Evolutionary conservation across 2,113 vertebrate genomes (phyloP).

Genomic region (Stegastes partitus): DNA sequence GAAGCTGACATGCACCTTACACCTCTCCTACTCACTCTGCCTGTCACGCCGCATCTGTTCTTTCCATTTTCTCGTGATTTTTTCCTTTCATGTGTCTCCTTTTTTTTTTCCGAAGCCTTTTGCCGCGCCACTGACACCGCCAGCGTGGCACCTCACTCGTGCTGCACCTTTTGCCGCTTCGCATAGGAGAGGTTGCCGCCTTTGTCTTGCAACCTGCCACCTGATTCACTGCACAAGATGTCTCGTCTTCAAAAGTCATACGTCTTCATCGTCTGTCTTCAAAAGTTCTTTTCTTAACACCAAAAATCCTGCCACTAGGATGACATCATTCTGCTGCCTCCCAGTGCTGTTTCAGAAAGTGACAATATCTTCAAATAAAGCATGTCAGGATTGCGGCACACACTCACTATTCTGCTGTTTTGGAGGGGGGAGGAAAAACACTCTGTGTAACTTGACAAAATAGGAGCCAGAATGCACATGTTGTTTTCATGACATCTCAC

Average conservation of each 20-base stretch:
- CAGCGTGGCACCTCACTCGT: constrained; percentile 27
- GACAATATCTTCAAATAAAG: constrained; percentile 9
- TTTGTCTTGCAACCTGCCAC: constrained; percentile 46
- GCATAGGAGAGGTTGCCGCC: constrained; percentile 35
- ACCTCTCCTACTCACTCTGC: constrained; percentile 37
- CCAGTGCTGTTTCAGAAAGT: constrained; percentile 11
- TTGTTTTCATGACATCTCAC: constrained; percentile 3
- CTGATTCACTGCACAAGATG: constrained; percentile 42
- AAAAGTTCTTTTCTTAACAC: constrained; percentile 16
- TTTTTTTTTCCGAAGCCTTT: constrained; percentile 43
- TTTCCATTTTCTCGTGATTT: constrained; percentile 21
- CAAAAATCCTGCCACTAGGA: constrained; percentile 12
- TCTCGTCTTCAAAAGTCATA: constrained; percentile 11
- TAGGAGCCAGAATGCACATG: background rate
- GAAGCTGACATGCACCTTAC: constrained; percentile 46
- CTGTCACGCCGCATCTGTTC: constrained; percentile 53
- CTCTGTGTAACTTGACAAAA: constrained; percentile 4
- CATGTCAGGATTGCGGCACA: background rate
- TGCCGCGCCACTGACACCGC: constrained; percentile 46
- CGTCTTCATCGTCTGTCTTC: constrained; percentile 13
- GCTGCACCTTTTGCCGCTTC: constrained; percentile 25
- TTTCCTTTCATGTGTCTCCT: constrained; percentile 37
- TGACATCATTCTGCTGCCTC: constrained; percentile 13
- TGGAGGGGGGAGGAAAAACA: background rate
- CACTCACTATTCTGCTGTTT: constrained; percentile 15